Evolutionary conservation across 2,888 invertebrate species (phyloP), one percentile per base, ranked within the genome.

Genomic region (Pammene fasciana): DNA sequence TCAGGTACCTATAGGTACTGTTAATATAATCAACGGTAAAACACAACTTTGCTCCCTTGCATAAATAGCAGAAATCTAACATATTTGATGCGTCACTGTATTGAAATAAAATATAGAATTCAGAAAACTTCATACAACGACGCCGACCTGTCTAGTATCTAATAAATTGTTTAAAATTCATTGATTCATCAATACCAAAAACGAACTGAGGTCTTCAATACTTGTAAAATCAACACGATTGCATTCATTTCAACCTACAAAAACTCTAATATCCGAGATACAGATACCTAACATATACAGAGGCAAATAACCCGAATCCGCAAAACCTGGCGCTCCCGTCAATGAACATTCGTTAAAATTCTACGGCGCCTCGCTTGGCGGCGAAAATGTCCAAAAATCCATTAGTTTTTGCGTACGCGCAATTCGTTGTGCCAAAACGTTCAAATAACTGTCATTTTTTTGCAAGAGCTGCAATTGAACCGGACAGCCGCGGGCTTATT

Each of bases 361-460:
- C 79, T 78, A 74, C 76, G 77, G 75, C 78, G 78, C 77, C 76
- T 74, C 70, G 54, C 18, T 78, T 78, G 79, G 77, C 79, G 75
- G 78, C 78, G 81, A 79, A 84, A 79, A 82, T 79, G 80, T 79
- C 81, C 72, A 78, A 81, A 84, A 82, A 81, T 82, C 82, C 78
- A 81, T 81, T 79, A 76, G 79, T 84, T 84, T 85, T 85, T 85
- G 79, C 74, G 71, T 68, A 68, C 62, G 62, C 76, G 77, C 82
- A 81, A 82, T 82, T 80, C 81, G 80, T 77, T 74, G 77, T 76
- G 80, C 75, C 79, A 81, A 82, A 86, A 81, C 77, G 77, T 72
- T 75, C 82, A 80, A 82, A 82, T 83, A 82, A 78, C 77, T 82
- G 85, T 82, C 82, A 84, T 82, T 85, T 87, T 85, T 86, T 87